Evolutionary conservation across 2,113 vertebrate genomes (phyloP).

Genomic region (Mionectes macconnelli): DNA sequence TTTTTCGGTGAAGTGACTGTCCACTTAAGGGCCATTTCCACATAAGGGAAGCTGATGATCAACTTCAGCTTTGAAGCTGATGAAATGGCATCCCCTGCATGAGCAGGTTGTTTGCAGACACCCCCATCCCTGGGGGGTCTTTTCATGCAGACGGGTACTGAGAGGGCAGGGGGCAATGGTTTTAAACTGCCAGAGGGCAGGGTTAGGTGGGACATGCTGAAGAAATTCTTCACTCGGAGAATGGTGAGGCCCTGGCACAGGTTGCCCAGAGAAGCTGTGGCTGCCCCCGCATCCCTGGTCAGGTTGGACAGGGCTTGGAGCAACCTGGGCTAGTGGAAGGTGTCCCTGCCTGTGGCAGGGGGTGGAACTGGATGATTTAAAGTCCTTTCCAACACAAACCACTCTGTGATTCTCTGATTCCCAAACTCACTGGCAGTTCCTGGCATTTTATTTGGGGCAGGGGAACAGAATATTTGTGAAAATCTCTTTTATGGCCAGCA

Average conservation of each 20-base stretch:
- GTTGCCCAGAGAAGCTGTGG: background rate
- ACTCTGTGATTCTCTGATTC: background rate
- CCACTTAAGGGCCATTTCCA: background rate
- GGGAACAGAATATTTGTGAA: background rate
- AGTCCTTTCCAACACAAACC: background rate
- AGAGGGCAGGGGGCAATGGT: background rate
- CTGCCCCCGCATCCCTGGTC: background rate
- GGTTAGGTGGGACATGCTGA: background rate
- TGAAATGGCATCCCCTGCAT: background rate
- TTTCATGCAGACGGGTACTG: background rate
- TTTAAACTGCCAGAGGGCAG: background rate
- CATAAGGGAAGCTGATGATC: too few species aligned
- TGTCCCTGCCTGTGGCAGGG: background rate
- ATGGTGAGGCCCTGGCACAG: background rate
- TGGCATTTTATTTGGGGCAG: background rate
- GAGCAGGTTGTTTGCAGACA: background rate
- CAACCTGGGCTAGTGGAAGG: accelerated
- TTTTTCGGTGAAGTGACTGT: background rate
- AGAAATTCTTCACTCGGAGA: background rate
- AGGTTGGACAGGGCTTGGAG: accelerated
- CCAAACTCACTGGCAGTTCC: background rate
- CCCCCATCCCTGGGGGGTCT: background rate
- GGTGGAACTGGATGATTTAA: accelerated
- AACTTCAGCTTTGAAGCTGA: background rate
- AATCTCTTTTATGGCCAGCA: background rate